A percentile compares a stretch with the other conserved stretches of the same genome.
Evolutionary conservation across 92 coral and sea anemone genomes (phyloP).

Genomic region (Umimayanthus chanpuru): DNA sequence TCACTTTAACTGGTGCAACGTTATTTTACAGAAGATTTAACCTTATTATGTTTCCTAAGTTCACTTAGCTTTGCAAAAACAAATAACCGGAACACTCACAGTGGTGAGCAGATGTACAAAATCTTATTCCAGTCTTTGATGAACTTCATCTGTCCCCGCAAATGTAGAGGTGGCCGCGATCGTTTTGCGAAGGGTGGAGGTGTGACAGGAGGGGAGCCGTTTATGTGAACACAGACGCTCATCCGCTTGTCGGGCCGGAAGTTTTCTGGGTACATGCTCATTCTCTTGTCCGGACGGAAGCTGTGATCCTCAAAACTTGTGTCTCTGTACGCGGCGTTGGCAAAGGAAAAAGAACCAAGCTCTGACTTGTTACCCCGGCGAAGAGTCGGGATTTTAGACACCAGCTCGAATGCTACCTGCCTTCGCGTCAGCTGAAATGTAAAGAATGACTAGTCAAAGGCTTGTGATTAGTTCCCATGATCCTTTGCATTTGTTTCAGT

Average conservation of each 20-base stretch:
- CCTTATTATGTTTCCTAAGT: neutral
- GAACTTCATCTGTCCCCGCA: constrained; percentile 84
- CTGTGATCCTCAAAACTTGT: neutral
- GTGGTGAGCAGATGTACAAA: constrained; percentile 81
- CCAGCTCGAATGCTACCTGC: constrained; percentile 79
- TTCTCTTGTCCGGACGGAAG: neutral
- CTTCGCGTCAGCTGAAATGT: constrained; percentile 65
- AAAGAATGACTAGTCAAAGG: neutral
- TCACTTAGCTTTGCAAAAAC: neutral
- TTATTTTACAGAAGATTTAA: neutral
- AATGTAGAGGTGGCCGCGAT: constrained; percentile 66
- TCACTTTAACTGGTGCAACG: too few species aligned
- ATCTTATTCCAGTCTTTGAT: constrained; percentile 77
- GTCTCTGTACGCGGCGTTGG: constrained; percentile 17
- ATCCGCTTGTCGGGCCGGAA: neutral
- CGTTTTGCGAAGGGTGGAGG: constrained; percentile 43
- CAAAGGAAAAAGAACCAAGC: constrained; percentile 15
- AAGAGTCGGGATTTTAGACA: constrained; percentile 69
- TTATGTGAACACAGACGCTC: neutral
- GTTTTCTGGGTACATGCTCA: constrained; percentile 2
- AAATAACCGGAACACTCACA: constrained; percentile 53
- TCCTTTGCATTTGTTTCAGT: too few species aligned
- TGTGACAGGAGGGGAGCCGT: constrained; percentile 34
- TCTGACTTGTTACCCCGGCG: constrained; percentile 51
- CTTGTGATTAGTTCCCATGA: too few species aligned